phyloP scores from a whole-genome alignment of 2,113 vertebrate genomes.

The Sigmodon hispidus region DNA sequence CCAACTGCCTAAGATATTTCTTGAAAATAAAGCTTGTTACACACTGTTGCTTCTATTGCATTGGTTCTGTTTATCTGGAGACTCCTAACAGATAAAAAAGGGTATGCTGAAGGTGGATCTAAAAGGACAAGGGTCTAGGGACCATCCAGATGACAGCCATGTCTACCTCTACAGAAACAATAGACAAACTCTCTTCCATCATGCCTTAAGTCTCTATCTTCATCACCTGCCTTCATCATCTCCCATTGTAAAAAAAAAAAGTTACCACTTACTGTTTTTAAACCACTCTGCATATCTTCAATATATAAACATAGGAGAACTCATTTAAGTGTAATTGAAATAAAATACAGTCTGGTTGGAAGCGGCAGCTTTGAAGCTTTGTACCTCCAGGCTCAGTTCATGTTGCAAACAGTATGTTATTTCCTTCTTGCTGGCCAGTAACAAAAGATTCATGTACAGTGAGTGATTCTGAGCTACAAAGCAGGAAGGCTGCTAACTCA shows the following conservation, averaged over 20 bases:
- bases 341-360: constrained; percentile 67
- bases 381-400: constrained; percentile 39
- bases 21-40: constrained; percentile 27
- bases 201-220: background rate
- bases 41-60: background rate
- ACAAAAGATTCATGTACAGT: background rate
- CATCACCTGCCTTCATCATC: no score
- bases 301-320: constrained; percentile 47
- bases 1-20: background rate
- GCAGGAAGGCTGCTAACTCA: background rate
- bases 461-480: background rate
- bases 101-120: background rate
- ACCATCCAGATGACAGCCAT: background rate
- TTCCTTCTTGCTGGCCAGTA: constrained; percentile 30
- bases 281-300: constrained; percentile 57
- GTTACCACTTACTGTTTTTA: constrained; percentile 36
- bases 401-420: constrained; percentile 45
- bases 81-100: background rate
- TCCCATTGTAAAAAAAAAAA: constrained; percentile 46
- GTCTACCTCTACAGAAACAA: background rate
- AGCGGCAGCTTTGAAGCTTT: constrained; percentile 58
- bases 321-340: constrained; percentile 54
- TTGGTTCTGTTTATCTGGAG: constrained; percentile 2
- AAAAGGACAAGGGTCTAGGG: background rate
- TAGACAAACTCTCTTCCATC: background rate